phyloP scores from a whole-genome alignment of 1,140 invertebrate genomes.

The Nasonia vitripennis region DNA sequence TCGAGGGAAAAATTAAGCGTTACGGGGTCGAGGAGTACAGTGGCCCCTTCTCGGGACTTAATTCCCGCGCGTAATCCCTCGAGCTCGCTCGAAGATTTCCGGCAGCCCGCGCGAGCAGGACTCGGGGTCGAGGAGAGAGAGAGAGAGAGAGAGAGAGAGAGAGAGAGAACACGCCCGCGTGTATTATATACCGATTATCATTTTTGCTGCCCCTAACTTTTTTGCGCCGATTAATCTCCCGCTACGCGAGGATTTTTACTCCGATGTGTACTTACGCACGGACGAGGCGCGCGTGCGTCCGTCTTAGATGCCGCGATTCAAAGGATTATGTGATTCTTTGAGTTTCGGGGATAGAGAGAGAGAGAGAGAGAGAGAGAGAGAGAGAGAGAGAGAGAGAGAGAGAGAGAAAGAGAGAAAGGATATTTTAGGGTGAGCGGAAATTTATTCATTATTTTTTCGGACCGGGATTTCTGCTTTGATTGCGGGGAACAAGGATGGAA shows the following conservation, averaged over 20 bases:
- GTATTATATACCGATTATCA: conserved; percentile 3
- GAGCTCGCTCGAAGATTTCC: conserved; percentile 69
- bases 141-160: not conserved
- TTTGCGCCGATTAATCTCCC: conserved; percentile 57
- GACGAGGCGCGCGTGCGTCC: not conserved
- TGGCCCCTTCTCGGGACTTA: conserved; percentile 64
- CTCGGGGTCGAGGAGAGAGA: not conserved
- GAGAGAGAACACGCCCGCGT: conserved; percentile 36
- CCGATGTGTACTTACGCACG: not conserved
- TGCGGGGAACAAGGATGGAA: too few species aligned
- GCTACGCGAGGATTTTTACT: not conserved
- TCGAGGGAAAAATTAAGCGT: conserved; percentile 77
- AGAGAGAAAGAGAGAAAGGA: not conserved
- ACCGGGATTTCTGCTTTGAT: not conserved
- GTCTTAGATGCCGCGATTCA: conserved; percentile 10
- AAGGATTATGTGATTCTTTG: conserved; percentile 41
- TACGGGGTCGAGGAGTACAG: conserved; percentile 68
- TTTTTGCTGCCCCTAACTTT: conserved; percentile 39
- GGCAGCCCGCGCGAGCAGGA: not conserved
- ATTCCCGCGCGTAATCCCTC: conserved; percentile 71
- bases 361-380: not conserved
- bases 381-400: not conserved
- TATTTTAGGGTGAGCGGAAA: not conserved
- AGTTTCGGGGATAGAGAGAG: not conserved
- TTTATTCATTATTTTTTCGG: conserved; percentile 37